phyloP scores from a whole-genome alignment of 2,113 vertebrate species.

The Tetrao urogallus region DNA sequence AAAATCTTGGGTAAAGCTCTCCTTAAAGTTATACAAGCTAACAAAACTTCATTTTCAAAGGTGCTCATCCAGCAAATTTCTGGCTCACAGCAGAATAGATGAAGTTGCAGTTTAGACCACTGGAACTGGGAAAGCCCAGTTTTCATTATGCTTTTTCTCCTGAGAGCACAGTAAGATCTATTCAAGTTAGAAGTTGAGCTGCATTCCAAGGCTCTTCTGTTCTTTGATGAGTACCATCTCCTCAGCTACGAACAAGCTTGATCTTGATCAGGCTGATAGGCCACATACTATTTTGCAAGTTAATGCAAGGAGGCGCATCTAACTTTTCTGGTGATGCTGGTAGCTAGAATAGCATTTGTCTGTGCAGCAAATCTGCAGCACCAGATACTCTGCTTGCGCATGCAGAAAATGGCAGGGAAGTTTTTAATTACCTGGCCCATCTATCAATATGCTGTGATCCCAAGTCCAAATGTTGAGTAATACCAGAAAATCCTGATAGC shows the following conservation, averaged over 20 bases:
- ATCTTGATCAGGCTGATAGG: background rate
- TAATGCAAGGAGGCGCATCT: background rate
- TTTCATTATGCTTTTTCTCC: background rate
- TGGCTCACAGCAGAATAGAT: background rate
- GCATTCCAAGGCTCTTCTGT: background rate
- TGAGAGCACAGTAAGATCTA: background rate
- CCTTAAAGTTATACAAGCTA: background rate
- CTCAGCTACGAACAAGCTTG: background rate
- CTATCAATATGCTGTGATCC: background rate
- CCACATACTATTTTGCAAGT: background rate
- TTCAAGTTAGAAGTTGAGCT: background rate
- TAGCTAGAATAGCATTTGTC: background rate
- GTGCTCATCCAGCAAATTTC: background rate
- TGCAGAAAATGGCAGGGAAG: background rate
- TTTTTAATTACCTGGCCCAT: background rate
- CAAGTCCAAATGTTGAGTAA: background rate
- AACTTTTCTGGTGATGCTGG: background rate
- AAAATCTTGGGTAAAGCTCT: background rate
- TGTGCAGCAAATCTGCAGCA: background rate
- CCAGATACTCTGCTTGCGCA: background rate
- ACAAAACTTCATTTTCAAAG: background rate
- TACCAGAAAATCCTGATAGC: background rate
- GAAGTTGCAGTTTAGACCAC: background rate
- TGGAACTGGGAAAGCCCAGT: accelerated
- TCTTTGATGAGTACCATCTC: background rate